Percentiles rank a stretch among this genome's conserved stretches.
These are phyloP conservation scores for Campylorhamphus procurvoides DNA, from an alignment of 2,113 vertebrate species.

Conservation along the genomic window DNA sequence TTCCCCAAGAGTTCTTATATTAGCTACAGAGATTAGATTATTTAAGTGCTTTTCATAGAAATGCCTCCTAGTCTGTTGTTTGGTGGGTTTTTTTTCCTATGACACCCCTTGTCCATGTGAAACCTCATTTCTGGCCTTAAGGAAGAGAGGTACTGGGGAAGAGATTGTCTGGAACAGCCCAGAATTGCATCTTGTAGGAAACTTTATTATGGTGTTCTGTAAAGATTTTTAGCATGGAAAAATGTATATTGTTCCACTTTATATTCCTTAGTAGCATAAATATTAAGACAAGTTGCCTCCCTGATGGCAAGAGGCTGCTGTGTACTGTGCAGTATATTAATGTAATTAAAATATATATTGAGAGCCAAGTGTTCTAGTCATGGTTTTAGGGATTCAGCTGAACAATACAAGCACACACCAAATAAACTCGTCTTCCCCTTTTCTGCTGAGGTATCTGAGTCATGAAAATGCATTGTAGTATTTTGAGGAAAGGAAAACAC, in stretches of 20 bases:
- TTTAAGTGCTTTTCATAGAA: slow-evolving; percentile 44
- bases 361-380: neutral
- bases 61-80: neutral
- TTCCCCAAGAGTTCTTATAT: slow-evolving; percentile 57
- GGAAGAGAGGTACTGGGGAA: neutral
- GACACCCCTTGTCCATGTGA: neutral
- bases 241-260: neutral
- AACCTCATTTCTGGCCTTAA: neutral
- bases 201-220: neutral
- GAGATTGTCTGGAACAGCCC: neutral
- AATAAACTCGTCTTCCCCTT: neutral
- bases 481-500: neutral
- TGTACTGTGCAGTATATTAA: neutral
- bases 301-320: neutral
- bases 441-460: neutral
- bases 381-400: neutral
- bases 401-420: neutral
- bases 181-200: neutral
- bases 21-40: slow-evolving; percentile 55
- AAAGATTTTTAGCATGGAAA: neutral
- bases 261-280: neutral
- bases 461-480: neutral
- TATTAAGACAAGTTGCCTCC: neutral
- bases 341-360: neutral
- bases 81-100: neutral